Base-by-base conservation (phyloP, 2,888 invertebrate species). In the Dendrolimus houi region DNA sequence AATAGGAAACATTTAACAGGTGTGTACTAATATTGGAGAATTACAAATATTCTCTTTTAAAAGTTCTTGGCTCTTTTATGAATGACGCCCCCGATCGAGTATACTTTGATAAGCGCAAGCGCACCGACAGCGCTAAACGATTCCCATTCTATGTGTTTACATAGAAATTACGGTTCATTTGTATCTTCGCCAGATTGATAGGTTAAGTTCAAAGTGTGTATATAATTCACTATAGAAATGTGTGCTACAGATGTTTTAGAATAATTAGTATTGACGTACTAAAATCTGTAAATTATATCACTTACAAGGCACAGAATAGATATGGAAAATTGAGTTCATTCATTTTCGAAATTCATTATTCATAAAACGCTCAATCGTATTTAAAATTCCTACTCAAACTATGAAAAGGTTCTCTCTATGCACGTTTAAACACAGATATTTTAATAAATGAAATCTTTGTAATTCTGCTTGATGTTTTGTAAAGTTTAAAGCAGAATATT, bases 121-220 rank as follows among this genome's bases (percentile, higher is more conserved):
- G 67, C 66, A 62, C 64, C 64, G 68, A 61, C 58, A 57, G 66
- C 66, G 81, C 79, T 83, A 83, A 84, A 71, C 76, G 77, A 67
- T 71, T 74, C 76, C 78, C 77, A 75, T 76, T 71, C 68, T 64
- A 61, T 56, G 54, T 81, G 78, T 83, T 82, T 83, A 72, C 74
- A 54, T 68, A 72, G 65, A 67, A 79, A 81, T 84, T 83, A 83
- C 75, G 65, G 65, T 70, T 75, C 70, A 79, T 83, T 83, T 74
- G 72, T 75, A 64, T 72, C 67, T 68, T 69, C 64, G 57, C 52
- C 56, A 68, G 74, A 77, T 75, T 76, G 76, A 77, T 77, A 72
- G 72, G 73, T 75, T 62, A 64, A 66, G 62, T 68, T 60, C 55
- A 54, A 59, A 47, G 47, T 47, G 47, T 47, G 47, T 9, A 12